Evolutionary conservation across 2,113 vertebrate species (phyloP).

Genomic region (Chaetodon trifascialis): DNA sequence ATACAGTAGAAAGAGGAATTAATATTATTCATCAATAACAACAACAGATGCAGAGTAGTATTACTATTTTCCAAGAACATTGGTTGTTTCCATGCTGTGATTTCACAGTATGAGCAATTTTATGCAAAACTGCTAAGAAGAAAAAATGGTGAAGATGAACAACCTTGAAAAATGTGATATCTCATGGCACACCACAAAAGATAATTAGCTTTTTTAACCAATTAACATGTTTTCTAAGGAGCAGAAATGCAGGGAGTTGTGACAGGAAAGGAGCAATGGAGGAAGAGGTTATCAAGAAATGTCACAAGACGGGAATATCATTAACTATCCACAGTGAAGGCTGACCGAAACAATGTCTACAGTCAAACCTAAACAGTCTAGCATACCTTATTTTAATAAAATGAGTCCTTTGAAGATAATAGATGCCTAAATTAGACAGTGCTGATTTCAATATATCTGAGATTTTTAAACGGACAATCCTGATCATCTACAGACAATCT

Average conservation of each 20-base stretch:
- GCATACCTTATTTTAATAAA: not conserved
- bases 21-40: not conserved
- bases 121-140: not conserved
- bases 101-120: not conserved
- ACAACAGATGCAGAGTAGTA: no score
- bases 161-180: not conserved
- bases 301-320: not conserved
- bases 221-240: not conserved
- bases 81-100: not conserved
- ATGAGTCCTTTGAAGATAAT: not conserved
- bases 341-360: no score
- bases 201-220: not conserved
- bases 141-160: not conserved
- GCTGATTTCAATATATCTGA: not conserved
- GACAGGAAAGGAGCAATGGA: not conserved
- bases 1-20: not conserved
- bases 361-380: not conserved
- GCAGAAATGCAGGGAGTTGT: not conserved
- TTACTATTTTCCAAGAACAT: not conserved
- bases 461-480: not conserved
- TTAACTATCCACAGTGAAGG: not conserved
- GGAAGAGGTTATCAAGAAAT: not conserved
- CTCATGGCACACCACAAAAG: not conserved
- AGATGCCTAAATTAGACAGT: no score
- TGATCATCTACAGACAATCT: not conserved